These are phyloP conservation scores for Drosophila parvula DNA, from an alignment of 1,140 invertebrate species.

Conservation along the genomic window DNA sequence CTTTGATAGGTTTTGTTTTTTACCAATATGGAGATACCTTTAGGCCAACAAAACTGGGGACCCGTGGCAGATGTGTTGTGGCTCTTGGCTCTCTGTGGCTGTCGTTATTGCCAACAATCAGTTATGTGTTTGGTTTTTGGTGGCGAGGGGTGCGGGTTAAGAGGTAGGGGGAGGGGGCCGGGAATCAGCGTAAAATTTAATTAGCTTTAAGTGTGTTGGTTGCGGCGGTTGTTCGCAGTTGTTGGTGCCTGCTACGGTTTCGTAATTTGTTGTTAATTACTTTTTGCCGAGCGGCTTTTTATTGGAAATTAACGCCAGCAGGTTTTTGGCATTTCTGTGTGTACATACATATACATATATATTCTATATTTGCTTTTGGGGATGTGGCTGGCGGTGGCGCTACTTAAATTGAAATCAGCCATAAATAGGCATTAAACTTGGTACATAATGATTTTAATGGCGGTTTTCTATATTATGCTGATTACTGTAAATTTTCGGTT, in stretches of 20 bases:
- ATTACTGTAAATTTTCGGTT: conserved; percentile 50
- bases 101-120: conserved; percentile 45
- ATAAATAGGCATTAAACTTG: conserved; percentile 59
- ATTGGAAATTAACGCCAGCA: conserved; percentile 73
- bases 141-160: too few species aligned
- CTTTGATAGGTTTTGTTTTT: background rate
- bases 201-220: conserved; percentile 75
- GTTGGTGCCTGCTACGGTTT: conserved; percentile 42
- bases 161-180: background rate
- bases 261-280: conserved; percentile 78
- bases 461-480: conserved; percentile 41
- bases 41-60: background rate
- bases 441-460: conserved; percentile 51
- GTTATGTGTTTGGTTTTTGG: conserved; percentile 22
- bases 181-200: conserved; percentile 61
- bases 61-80: conserved; percentile 34
- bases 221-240: conserved; percentile 42
- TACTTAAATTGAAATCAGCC: conserved; percentile 68
- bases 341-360: too few species aligned
- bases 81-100: conserved; percentile 27
- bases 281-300: conserved; percentile 64
- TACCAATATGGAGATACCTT: conserved; percentile 1
- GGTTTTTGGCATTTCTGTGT: conserved; percentile 40
- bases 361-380: conserved; percentile 33
- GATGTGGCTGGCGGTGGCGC: background rate